Percentiles rank a stretch among this genome's conserved stretches.
Conservation (phyloP, 1,140 invertebrate genomes). For the Dysdera silvatica region DNA sequence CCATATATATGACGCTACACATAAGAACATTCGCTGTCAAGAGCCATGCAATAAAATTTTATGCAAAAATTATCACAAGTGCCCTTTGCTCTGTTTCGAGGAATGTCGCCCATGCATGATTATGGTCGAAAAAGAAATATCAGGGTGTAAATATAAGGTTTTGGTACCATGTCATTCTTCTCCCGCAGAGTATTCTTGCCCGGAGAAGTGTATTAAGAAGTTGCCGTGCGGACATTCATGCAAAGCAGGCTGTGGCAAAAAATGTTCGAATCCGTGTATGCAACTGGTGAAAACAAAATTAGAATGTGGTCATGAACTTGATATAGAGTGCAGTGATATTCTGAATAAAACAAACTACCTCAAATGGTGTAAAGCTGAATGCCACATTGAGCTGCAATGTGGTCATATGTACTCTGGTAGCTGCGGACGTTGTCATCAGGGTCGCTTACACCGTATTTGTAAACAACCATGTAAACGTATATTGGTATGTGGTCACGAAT, state of each 20-base stretch:
- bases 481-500: conserved; percentile 45
- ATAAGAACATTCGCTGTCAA: conserved; percentile 6
- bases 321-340: conserved; percentile 10
- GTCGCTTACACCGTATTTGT: conserved; percentile 51
- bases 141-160: background rate
- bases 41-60: conserved; percentile 14
- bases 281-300: background rate
- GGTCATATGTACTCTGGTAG: conserved; percentile 43
- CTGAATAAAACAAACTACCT: background rate
- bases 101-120: conserved; percentile 19
- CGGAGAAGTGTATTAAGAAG: conserved; percentile 15
- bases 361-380: conserved; percentile 45
- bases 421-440: conserved; percentile 30
- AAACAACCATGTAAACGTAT: conserved; percentile 36
- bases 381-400: conserved; percentile 48
- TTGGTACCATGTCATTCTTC: conserved; percentile 9
- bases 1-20: conserved; percentile 16
- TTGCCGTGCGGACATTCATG: conserved; percentile 31
- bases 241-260: conserved; percentile 7
- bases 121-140: conserved; percentile 2
- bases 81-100: conserved; percentile 14
- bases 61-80: conserved; percentile 2
- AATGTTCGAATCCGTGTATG: conserved; percentile 15
- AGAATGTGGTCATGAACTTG: conserved; percentile 29
- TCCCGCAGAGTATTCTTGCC: conserved; percentile 25